Conservation (phyloP, 2,888 invertebrate genomes). For the Eilema caniola region DNA sequence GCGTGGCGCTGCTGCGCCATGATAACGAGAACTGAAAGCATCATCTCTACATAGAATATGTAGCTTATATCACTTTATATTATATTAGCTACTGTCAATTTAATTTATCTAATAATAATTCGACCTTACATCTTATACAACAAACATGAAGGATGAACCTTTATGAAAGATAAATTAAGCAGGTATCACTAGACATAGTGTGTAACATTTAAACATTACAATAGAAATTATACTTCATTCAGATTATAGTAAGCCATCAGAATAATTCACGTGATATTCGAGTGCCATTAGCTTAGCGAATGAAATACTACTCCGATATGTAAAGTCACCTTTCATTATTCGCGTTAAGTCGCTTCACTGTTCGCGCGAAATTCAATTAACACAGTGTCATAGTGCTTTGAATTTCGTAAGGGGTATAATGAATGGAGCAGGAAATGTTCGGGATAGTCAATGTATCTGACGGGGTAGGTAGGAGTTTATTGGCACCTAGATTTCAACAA, state of each 20-base stretch:
- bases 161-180: no score
- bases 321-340: constrained; percentile 10
- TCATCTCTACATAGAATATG: no score
- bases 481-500: no score
- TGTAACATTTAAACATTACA: background rate
- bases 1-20: no score
- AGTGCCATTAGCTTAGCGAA: constrained; percentile 9
- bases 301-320: constrained; percentile 14
- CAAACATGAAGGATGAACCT: no score
- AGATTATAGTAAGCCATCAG: background rate
- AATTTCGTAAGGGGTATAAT: background rate
- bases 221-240: background rate
- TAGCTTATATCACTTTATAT: no score
- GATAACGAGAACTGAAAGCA: no score
- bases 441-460: background rate
- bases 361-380: background rate
- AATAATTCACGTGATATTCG: background rate
- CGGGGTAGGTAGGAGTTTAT: no score
- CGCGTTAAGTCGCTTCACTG: background rate
- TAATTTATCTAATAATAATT: no score
- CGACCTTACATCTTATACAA: no score
- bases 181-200: no score
- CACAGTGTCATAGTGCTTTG: background rate
- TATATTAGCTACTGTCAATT: no score
- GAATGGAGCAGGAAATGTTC: background rate